Percentiles rank a stretch among this genome's conserved stretches.
Conservation (phyloP, 2,888 invertebrate species). For the Choristoneura rosaceana region DNA sequence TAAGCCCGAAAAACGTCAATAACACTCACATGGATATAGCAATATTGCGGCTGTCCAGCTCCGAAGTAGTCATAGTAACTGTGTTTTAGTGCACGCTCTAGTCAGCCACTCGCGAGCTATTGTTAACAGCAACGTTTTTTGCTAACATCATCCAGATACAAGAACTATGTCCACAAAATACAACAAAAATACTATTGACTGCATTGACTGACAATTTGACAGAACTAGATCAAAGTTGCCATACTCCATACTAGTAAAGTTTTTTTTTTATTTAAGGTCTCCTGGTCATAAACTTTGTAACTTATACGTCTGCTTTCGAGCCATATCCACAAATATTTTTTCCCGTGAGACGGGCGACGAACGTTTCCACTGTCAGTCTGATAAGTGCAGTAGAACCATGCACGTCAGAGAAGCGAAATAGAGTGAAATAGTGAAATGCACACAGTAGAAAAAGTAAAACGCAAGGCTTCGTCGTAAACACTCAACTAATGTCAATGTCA, state of each 20-base stretch:
- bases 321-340: no score
- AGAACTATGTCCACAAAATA: slow-evolving; percentile 70
- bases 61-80: slow-evolving; percentile 77
- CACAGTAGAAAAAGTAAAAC: neutral
- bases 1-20: slow-evolving; percentile 59
- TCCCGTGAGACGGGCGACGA: no score
- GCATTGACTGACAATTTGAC: slow-evolving; percentile 50
- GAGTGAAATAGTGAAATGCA: no score
- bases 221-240: slow-evolving; percentile 40
- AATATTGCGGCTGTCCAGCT: slow-evolving; percentile 80
- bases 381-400: no score
- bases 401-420: no score
- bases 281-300: no score
- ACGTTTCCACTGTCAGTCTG: no score
- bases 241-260: neutral
- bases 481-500: neutral
- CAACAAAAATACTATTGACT: slow-evolving; percentile 62
- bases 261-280: neutral
- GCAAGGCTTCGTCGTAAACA: neutral
- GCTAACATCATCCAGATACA: slow-evolving; percentile 78
- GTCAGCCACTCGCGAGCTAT: slow-evolving; percentile 63
- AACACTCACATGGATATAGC: slow-evolving; percentile 79
- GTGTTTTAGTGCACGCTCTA: slow-evolving; percentile 61
- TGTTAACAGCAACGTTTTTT: slow-evolving; percentile 69
- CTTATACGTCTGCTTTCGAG: no score